Evolutionary conservation across 92 coral and sea anemone species (phyloP), one percentile per base, ranked within the genome.

Genomic region (Palythoa heliodiscus): DNA sequence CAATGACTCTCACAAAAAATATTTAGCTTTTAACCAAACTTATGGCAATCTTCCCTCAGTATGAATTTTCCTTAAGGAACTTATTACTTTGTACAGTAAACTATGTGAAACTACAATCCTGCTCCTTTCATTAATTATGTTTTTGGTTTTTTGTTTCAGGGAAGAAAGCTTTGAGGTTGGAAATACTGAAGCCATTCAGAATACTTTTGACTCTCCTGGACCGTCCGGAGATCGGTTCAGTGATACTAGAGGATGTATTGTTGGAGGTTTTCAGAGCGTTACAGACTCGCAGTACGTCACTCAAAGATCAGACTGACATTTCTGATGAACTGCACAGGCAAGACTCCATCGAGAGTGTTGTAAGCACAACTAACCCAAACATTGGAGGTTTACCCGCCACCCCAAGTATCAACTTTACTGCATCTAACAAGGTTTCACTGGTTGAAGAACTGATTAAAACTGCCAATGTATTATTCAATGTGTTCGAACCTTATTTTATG

Each of bases 401-500:
- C 74, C 74, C 63, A 14, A 80, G 61, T 67, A 19, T 80, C 14
- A 23, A 66, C 47, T 71, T 83, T 19, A 22, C 78, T 11, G 55
- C 86, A 8, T 66, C 95, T 7, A 77, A 72, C 52, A 96, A 89
- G 90, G 92, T 90, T 12, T 93, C 95, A 38, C 85, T 88, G 15
- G 88, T 94, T 16, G 98, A 96, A 71, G 99, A 96, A 71, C 73
- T 96, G 20, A 90, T 94, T 12, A 96, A 94, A 73, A 94, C 98
- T 12, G 99, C 98, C 3, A 96, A 96, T 86, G 82, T 96, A 16
- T 89, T 96, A 13, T 96, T 96, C 86, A 94, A 96, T 74, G 94
- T 96, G 2, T 96, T 96, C 86, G 99, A 96, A 77, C 99, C 99
- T 7, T 96, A 94, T 66, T 96, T 96, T 57, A 94, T 96, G 99